Conservation (phyloP, 37 sponge, comb jelly and placozoan species). For the Lycopodina hypogea region DNA sequence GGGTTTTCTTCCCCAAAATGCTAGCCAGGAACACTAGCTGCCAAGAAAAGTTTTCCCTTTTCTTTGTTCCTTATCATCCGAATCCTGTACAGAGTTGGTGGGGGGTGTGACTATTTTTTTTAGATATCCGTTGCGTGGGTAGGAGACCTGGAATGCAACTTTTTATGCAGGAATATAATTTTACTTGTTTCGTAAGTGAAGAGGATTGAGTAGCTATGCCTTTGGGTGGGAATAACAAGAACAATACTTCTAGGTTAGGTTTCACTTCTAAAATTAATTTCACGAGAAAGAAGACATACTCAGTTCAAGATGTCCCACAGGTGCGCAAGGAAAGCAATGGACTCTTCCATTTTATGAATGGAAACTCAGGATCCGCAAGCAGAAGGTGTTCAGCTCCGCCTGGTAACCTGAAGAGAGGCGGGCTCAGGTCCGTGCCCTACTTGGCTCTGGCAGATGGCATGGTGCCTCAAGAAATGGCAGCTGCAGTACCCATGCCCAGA, state of each 20-base stretch:
- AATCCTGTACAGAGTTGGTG: no score
- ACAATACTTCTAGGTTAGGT: not conserved
- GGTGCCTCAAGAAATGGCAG: conserved; percentile 57
- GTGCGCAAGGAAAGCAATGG: not conserved
- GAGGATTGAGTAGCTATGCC: not conserved
- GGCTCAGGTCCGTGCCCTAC: not conserved
- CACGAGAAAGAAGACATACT: conserved; percentile 13
- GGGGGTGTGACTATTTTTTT: no score
- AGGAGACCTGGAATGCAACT: no score
- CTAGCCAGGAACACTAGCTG: no score
- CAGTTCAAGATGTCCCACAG: not conserved
- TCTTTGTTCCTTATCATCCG: no score
- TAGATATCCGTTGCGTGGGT: no score
- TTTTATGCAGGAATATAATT: no score
- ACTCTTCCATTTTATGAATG: not conserved
- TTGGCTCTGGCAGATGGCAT: conserved; percentile 23
- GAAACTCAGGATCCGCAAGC: not conserved
- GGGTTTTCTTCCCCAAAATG: no score
- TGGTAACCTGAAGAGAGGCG: conserved; percentile 26
- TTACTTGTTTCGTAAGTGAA: no score
- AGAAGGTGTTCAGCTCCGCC: conserved; percentile 9
- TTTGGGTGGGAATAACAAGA: not conserved
- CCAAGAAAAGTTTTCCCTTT: no score
- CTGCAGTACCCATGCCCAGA: conserved; percentile 67
- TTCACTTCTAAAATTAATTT: not conserved